Evolutionary conservation across 2,888 invertebrate species (phyloP), one percentile per base, ranked within the genome.

Genomic region (Anthrax anthrax): DNA sequence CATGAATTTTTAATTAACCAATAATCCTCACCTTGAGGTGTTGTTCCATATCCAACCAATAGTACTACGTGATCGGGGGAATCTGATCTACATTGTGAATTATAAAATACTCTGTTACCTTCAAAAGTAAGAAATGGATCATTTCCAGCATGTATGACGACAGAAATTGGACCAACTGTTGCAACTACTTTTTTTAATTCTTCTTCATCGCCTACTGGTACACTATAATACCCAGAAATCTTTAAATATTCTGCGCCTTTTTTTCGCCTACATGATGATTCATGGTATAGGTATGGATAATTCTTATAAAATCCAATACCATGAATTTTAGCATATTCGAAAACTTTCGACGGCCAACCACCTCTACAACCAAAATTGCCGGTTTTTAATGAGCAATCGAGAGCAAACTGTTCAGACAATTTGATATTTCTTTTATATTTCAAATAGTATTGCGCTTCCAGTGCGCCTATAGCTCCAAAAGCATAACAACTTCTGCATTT

Each of bases 141-240:
- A 54, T 77, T 80, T 46, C 79, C 77, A 52, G 89, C 88, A 70
- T 90, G 87, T 61, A 89, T 87, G 57, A 84, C 87, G 39, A 88
- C 79, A 14, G 85, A 77, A 43, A 88, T 71, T 8, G 88, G 88
- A 0, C 88, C 88, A 44, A 81, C 64, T 1, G 81, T 81, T 46
- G 87, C 88, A 41, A 86, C 75, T 1, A 86, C 88, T 42, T 70
- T 65, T 70, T 75, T 73, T 52, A 89, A 72, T 57, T 76, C 76
- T 4, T 74, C 60, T 65, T 89, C 88, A 59, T 77, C 73, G 2
- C 81, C 82, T 16, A 10, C 18, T 23, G 43, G 43, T 37, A 43
- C 23, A 27, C 23, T 36, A 43, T 37, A 37, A 37, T 36, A 43
- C 9, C 10, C 13, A n/a, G n/a, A n/a, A n/a, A n/a, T n/a, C 5